Conservation (phyloP, 2,888 invertebrate species). For the Alviniconcha strummeri region DNA sequence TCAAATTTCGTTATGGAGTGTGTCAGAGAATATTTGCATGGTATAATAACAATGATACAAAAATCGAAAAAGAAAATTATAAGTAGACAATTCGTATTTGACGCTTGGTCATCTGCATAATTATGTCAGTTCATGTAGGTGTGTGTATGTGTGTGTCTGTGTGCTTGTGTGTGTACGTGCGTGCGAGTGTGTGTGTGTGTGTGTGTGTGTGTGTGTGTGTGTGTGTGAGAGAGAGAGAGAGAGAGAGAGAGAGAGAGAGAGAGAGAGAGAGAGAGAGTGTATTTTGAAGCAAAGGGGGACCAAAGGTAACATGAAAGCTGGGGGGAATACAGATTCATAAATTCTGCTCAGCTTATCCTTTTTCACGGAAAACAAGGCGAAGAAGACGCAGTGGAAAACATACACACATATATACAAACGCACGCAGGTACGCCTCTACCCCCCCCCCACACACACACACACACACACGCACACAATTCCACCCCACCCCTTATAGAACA, state of each 20-base stretch:
- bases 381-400: not conserved
- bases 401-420: not conserved
- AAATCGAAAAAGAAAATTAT: too few relatives aligned
- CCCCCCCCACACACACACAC: not conserved
- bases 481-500: too few relatives aligned
- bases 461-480: not conserved
- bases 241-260: not conserved
- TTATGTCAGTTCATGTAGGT: too few relatives aligned
- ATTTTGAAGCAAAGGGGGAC: not conserved
- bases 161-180: constrained; percentile 1
- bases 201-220: not conserved
- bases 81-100: too few relatives aligned
- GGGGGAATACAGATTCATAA: not conserved
- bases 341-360: not conserved
- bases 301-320: too few relatives aligned
- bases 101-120: too few relatives aligned
- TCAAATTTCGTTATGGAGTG: too few relatives aligned
- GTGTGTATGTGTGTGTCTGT: not conserved
- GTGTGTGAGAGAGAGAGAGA: constrained; percentile 11
- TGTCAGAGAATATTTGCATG: too few relatives aligned
- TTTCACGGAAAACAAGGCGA: not conserved
- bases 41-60: too few relatives aligned
- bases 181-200: not conserved
- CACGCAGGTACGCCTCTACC: not conserved
- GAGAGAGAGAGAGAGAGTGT: not conserved